Conservation (phyloP, 2,888 invertebrate species). For the Brachyptera risi region DNA sequence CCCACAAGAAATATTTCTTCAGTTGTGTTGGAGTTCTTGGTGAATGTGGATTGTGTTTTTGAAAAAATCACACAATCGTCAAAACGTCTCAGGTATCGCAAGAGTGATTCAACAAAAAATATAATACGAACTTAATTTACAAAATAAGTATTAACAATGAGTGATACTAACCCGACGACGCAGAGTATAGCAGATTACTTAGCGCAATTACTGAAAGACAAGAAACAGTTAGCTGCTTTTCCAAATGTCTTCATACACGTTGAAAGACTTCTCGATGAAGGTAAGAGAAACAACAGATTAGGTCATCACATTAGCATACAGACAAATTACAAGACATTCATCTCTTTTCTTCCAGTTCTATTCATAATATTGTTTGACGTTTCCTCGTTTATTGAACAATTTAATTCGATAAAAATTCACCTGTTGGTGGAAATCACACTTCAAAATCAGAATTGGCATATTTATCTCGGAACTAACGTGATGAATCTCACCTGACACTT, state of each 20-base stretch:
- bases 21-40: slow-evolving; percentile 30
- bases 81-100: slow-evolving; percentile 15
- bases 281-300: slow-evolving; percentile 62
- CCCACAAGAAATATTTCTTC: slow-evolving; percentile 24
- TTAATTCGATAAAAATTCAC: too few relatives aligned
- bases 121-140: slow-evolving; percentile 1
- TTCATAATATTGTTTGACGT: too few relatives aligned
- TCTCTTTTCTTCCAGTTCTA: too few relatives aligned
- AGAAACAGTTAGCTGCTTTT: slow-evolving; percentile 99
- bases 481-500: too few relatives aligned
- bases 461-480: too few relatives aligned
- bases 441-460: too few relatives aligned
- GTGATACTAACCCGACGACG: slow-evolving; percentile 58
- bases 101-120: slow-evolving; percentile 12
- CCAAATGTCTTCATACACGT: slow-evolving; percentile 99
- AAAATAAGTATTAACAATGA: slow-evolving; percentile 31
- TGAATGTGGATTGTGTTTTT: slow-evolving; percentile 23
- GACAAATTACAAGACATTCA: too few relatives aligned
- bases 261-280: slow-evolving; percentile 98
- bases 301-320: too few relatives aligned
- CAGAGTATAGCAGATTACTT: slow-evolving; percentile 99
- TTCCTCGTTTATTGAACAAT: too few relatives aligned
- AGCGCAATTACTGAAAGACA: slow-evolving; percentile 99
- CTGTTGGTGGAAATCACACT: too few relatives aligned
- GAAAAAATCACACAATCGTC: slow-evolving; percentile 1